Evolutionary conservation across 1,140 invertebrate species (phyloP), one percentile per base, ranked within the genome.

Genomic region (Limonius californicus): DNA sequence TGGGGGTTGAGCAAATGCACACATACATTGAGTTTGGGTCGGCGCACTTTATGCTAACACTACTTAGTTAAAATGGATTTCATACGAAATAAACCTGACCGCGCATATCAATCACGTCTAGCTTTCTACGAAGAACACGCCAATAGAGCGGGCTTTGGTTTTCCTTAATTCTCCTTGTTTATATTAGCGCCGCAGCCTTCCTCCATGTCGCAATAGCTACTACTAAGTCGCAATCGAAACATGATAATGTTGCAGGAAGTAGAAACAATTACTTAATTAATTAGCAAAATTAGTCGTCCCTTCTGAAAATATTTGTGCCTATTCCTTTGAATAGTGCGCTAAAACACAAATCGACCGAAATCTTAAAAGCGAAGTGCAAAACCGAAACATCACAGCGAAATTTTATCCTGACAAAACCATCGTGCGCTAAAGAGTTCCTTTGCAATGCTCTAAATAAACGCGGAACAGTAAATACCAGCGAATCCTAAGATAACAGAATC

Each of bases 1-100:
- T 32, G 59, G 57, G 63, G 62, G 66, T 42, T 39, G 30, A 19
- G 35, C n/a, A 57, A 19, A 43, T 21, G 56, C 35, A 57, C 30
- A 57, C 30, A 42, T 57, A 57, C 56, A 21, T 14, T 9, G 9
- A 27, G 54, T 16, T 30, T 12, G n/a, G 35, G 35, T 39, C n/a
- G n/a, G 35, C 35, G n/a, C 35, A 39, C n/a, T 39, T 39, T 50
- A 50, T 50, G 19, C 45, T 18, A 18, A 50, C 45, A 50, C 16
- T 18, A 50, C 20, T 50, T 55, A 55, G 54, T 55, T 55, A 55
- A 55, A 55, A 55, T 55, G 54, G 54, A 55, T 55, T 55, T 55
- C 19, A 15, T 16, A 32, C 54, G 54, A 55, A 55, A 55, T 20
- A 55, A 55, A 55, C 54, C 54, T 55, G 54, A 55, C 54, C 54